Base-by-base conservation (phyloP, 1,140 invertebrate species). In the Drosophila kepulauana region DNA sequence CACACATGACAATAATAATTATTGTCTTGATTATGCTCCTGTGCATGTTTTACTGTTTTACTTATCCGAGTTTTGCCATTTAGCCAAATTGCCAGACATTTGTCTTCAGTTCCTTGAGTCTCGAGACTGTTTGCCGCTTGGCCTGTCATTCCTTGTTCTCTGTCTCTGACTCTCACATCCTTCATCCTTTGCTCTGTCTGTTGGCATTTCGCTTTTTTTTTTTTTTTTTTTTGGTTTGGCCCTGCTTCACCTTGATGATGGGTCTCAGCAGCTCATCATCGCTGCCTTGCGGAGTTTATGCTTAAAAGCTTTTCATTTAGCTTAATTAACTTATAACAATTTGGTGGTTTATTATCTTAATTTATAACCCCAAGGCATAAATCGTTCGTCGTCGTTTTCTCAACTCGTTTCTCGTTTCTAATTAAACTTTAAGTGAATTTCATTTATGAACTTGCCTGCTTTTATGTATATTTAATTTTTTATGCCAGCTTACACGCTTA, bases 1-100 rank as follows among this genome's bases (percentile, higher is more conserved):
- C 81, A 88, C 85, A 85, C 85, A 89, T 89, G 85, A 89, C 85
- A 89, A 89, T 89, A 89, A 88, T 88, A 84, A 88, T 89, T 89
- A 89, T 89, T 89, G 85, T 89, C 85, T 85, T 89, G 82, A 89
- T 89, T 89, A 85, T 89, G 85, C 85, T 89, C 85, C 75, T 78
- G 81, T 85, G 85, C 78, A 81, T 89, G 85, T 81, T 89, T 89
- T 85, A 89, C 85, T 89, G 75, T 79, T 89, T 85, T 89, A 81
- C 81, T 89, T 79, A 78, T 78, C 71, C 72, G 74, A 75, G 77
- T 82, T 89, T 76, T 85, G 85, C 81, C 78, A 89, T 89, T 89
- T 89, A 89, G 85, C 85, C 81, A 89, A 89, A 89, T 89, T 89
- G 86, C 81, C 85, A 89, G 81, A 90, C 85, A 89, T 89, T 89